phyloP scores from a whole-genome alignment of 2,113 vertebrate species.

The Rhinopithecus roxellana region DNA sequence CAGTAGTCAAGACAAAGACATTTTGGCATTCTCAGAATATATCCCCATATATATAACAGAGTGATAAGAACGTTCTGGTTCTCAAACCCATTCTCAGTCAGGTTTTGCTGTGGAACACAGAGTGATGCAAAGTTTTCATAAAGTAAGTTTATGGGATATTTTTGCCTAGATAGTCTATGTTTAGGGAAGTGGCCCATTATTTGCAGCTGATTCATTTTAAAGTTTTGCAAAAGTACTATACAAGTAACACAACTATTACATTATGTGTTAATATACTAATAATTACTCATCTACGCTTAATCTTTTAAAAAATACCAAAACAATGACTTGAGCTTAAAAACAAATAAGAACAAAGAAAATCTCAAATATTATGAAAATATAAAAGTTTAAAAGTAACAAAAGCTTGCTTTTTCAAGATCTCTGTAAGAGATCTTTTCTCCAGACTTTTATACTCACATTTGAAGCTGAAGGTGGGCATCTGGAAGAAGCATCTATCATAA shows the following conservation, averaged over 20 bases:
- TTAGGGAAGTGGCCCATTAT: background rate
- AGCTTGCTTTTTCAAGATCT: conserved; percentile 25
- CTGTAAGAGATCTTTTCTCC: background rate
- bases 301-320: conserved; percentile 20
- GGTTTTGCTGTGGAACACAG: background rate
- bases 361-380: conserved; percentile 3
- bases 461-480: background rate
- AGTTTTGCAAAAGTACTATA: background rate
- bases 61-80: background rate
- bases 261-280: background rate
- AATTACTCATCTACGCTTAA: background rate
- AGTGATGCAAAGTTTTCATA: background rate
- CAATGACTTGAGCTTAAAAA: background rate
- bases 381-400: background rate
- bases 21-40: background rate
- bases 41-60: background rate
- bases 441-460: background rate
- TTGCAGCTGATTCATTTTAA: background rate
- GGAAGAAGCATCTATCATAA: background rate
- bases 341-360: background rate
- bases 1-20: no score
- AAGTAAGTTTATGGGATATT: background rate
- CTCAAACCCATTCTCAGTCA: background rate
- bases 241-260: background rate
- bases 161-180: conserved; percentile 8